These are phyloP conservation scores for Blomia tropicalis DNA, from an alignment of 2,888 invertebrate genomes.

Conservation along the genomic window DNA sequence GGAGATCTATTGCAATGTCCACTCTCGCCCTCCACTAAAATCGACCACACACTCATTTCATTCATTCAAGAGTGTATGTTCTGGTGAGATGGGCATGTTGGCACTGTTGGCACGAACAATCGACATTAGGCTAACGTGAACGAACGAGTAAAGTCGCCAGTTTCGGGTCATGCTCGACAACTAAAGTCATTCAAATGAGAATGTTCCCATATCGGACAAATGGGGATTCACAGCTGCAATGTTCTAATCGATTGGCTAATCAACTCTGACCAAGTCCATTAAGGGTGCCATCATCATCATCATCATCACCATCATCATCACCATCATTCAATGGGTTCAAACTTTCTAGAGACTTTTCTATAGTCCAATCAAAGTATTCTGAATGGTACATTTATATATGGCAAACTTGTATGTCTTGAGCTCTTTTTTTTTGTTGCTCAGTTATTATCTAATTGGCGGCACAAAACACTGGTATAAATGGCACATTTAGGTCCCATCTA, in stretches of 20 bases:
- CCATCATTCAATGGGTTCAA: too few species aligned
- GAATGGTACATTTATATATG: too few species aligned
- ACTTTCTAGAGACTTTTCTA: too few species aligned
- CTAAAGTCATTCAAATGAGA: constrained; percentile 10
- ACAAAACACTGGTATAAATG: background rate
- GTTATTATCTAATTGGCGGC: background rate
- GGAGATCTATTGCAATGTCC: too few species aligned
- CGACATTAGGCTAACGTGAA: too few species aligned
- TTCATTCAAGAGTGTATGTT: background rate
- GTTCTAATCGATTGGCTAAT: constrained; percentile 9
- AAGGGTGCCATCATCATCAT: background rate
- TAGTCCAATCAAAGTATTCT: too few species aligned
- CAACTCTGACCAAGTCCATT: constrained; percentile 14
- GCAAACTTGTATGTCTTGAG: too few species aligned
- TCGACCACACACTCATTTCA: background rate
- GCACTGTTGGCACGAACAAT: background rate
- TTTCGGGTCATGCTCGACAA: background rate
- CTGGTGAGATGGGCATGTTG: background rate
- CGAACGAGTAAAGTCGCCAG: too few species aligned
- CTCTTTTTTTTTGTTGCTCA: too few species aligned
- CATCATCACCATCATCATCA: too few species aligned
- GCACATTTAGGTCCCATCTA: too few species aligned
- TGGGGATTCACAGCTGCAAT: background rate
- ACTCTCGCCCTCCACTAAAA: too few species aligned
- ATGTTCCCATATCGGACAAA: constrained; percentile 11